Conservation (phyloP, 2,888 invertebrate species). For the Rotaria socialis region DNA sequence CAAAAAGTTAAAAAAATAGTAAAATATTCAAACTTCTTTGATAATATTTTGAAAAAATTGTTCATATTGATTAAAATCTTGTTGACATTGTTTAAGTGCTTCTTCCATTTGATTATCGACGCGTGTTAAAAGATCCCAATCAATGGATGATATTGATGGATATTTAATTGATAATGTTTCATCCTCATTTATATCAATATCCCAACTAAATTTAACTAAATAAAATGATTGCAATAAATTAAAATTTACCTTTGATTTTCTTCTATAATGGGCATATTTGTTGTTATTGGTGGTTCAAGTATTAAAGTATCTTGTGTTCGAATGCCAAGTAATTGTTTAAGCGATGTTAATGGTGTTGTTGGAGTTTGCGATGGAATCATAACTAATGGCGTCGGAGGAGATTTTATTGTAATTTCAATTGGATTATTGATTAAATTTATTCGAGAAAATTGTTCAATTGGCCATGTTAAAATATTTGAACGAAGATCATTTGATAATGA, state of each 20-base stretch:
- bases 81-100: not conserved
- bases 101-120: slow-evolving; percentile 1
- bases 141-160: not conserved
- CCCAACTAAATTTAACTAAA: not conserved
- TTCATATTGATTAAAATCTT: not conserved
- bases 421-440: not conserved
- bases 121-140: not conserved
- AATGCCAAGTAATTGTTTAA: not conserved
- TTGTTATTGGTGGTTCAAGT: not conserved
- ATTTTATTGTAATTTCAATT: not conserved
- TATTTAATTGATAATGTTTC: not conserved
- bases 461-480: not conserved
- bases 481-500: not conserved
- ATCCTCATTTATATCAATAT: not conserved
- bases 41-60: not conserved
- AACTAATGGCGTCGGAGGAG: not conserved
- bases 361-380: not conserved
- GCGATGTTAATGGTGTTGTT: slow-evolving; percentile 12
- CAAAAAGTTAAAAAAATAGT: not conserved
- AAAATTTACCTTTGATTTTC: not conserved
- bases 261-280: not conserved
- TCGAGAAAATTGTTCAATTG: not conserved
- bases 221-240: not conserved
- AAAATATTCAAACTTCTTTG: not conserved
- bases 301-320: not conserved